Evolutionary conservation across 2,797 vertebrate genomes (phyloP).

Genomic region (Morus bassanus): DNA sequence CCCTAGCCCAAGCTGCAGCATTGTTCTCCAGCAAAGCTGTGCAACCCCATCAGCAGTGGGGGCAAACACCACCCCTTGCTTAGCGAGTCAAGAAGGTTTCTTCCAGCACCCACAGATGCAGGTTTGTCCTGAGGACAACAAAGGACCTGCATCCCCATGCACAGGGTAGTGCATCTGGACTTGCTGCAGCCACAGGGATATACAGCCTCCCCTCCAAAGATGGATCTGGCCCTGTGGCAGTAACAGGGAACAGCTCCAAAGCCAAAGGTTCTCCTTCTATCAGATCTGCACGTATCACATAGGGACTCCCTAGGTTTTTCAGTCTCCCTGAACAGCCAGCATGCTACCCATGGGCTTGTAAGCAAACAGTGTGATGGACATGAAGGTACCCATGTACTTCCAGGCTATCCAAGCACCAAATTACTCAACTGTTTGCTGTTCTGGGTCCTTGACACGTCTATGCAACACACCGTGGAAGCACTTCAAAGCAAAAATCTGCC

Average conservation of each 20-base stretch:
- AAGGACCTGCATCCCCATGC: background rate
- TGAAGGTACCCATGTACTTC: background rate
- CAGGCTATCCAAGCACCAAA: background rate
- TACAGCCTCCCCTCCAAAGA: background rate
- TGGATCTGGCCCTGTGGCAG: background rate
- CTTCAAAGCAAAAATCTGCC: conserved; percentile 47
- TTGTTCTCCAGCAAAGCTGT: background rate
- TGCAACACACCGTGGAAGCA: background rate
- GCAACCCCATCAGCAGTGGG: background rate
- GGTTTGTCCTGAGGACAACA: background rate
- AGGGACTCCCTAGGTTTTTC: background rate
- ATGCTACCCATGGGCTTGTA: background rate
- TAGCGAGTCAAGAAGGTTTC: fast-evolving
- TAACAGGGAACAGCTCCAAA: background rate
- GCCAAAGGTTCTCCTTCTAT: background rate
- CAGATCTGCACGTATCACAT: fast-evolving
- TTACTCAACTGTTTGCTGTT: background rate
- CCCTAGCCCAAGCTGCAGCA: background rate
- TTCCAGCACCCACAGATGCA: background rate
- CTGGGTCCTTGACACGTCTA: background rate
- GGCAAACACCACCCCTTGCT: background rate
- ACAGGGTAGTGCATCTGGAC: background rate
- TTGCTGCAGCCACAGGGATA: background rate
- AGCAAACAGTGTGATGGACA: background rate
- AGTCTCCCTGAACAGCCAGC: background rate